Conservation (phyloP, 2,797 vertebrate genomes). For the Cichlasoma orientale region DNA sequence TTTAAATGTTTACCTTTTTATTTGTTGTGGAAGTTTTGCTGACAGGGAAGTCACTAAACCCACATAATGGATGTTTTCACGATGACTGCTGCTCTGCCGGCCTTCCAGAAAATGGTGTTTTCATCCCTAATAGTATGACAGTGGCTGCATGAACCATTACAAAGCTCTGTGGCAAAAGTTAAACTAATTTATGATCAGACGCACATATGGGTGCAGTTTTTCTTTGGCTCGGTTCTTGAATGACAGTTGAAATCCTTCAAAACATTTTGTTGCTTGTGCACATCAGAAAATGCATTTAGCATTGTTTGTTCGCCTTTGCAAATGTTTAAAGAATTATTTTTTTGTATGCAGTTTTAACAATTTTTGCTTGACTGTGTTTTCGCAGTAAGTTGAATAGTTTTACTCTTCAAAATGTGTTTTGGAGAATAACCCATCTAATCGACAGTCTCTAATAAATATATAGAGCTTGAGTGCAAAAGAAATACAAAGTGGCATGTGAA, state of each 20-base stretch:
- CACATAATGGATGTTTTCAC: background rate
- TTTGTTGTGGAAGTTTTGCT: background rate
- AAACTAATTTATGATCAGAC: background rate
- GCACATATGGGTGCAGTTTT: background rate
- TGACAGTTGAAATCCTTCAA: background rate
- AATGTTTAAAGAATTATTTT: background rate
- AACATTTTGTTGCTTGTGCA: background rate
- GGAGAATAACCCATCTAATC: background rate
- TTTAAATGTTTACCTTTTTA: background rate
- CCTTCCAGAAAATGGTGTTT: background rate
- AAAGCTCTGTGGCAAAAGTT: background rate
- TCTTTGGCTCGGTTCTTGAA: background rate
- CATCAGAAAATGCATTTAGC: background rate
- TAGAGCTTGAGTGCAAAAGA: background rate
- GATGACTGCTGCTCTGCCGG: background rate
- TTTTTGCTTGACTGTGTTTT: background rate
- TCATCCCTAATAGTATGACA: background rate
- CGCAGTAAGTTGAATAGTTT: background rate
- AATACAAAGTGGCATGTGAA: background rate
- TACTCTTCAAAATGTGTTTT: background rate
- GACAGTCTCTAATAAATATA: background rate
- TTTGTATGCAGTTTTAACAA: background rate
- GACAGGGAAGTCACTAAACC: background rate
- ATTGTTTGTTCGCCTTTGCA: background rate
- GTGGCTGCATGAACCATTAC: background rate